Conservation (phyloP, 1,140 invertebrate genomes). For the Drosophila ohnishii region DNA sequence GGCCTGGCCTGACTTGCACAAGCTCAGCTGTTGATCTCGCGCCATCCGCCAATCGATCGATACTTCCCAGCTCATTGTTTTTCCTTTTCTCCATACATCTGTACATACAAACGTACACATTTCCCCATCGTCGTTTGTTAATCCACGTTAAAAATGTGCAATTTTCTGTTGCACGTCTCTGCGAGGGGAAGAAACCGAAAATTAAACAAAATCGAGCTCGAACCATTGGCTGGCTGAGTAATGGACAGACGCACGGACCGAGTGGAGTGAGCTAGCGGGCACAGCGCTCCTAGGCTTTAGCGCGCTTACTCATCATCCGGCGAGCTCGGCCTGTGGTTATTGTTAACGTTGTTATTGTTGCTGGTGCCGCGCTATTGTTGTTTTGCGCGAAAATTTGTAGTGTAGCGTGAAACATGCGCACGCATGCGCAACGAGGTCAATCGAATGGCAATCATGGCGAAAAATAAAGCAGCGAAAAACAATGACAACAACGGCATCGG, state of each 20-base stretch:
- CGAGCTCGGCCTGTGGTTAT: constrained; percentile 20
- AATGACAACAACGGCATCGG: constrained; percentile 28
- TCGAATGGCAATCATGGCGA: constrained; percentile 75
- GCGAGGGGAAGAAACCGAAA: constrained; percentile 35
- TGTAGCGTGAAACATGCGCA: constrained; percentile 80
- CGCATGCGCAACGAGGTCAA: constrained; percentile 80
- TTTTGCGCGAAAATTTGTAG: constrained; percentile 71
- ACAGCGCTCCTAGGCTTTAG: constrained; percentile 38
- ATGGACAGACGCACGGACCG: constrained; percentile 23
- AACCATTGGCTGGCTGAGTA: constrained; percentile 39
- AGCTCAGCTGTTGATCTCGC: constrained; percentile 61
- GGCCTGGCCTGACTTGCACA: constrained; percentile 39
- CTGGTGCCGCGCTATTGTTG: constrained; percentile 34
- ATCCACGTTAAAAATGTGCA: constrained; percentile 56
- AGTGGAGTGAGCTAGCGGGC: constrained; percentile 9
- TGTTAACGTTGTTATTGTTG: constrained; percentile 12
- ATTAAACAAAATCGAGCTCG: constrained; percentile 51
- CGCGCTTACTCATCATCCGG: constrained; percentile 75
- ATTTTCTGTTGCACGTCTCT: constrained; percentile 53
- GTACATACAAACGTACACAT: constrained; percentile 2
- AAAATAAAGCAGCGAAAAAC: constrained; percentile 39
- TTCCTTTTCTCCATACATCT: constrained; percentile 24
- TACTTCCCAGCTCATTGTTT: constrained; percentile 29
- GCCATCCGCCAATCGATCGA: constrained; percentile 41
- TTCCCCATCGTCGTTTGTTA: constrained; percentile 59